Evolutionary conservation across 2,888 invertebrate genomes (phyloP), one percentile per base, ranked within the genome.

Genomic region (Siphlonurus alternatus): DNA sequence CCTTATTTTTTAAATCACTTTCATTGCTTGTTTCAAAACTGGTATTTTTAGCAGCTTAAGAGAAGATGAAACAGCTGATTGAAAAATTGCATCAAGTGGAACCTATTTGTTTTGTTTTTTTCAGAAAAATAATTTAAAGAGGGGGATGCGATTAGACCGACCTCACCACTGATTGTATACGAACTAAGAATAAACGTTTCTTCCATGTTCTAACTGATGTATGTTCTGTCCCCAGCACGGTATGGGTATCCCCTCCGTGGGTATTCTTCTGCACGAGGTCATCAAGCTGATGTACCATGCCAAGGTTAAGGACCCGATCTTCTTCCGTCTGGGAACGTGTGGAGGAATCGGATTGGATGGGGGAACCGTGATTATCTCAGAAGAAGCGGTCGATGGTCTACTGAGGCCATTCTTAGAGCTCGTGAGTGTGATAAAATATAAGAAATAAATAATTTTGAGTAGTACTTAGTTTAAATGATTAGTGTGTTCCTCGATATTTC

Each of bases 211-310:
- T n/a, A n/a, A n/a, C n/a, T n/a, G n/a, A n/a, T n/a, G n/a, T n/a
- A n/a, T n/a, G n/a, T n/a, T n/a, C n/a, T 38, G 15, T 38, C 15
- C 38, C 5, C 38, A 94, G 93, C 99, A 99, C 74, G 99, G 98
- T 65, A 99, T 99, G 92, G 99, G 98, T 2, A 89, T 93, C 64
- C 95, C 98, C 2, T 98, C 98, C 0, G 86, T 97, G 64, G 92
- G 93, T 63, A 96, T 99, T 70, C 81, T 98, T 64, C 83, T 99
- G 65, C 94, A 97, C 75, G 98, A 99, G 79, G 81, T 95, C 67
- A 93, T 97, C 73, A 99, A 99, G 78, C 79, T 99, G 71, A 90
- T 99, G 88, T 89, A 90, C 76, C 92, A 94, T 75, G 94, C 98
- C 54, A 87, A 84, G 73, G 88, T 85, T 67, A 83, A 82, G 67